Evolutionary conservation across 2,113 vertebrate species (phyloP), one percentile per base, ranked within the genome.

Genomic region (Callipepla squamata): DNA sequence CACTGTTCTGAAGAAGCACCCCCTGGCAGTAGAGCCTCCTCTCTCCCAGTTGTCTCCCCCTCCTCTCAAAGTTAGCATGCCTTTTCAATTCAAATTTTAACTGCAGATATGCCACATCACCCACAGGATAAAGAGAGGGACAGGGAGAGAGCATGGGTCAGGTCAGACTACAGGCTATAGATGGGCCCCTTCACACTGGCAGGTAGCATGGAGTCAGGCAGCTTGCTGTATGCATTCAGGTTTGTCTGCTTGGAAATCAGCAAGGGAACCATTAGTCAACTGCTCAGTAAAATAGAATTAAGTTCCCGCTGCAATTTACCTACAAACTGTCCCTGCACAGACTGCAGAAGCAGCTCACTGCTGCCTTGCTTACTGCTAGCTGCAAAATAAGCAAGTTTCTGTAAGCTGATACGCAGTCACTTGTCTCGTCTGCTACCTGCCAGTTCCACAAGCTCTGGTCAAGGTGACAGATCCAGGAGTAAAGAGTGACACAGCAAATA

Each of bases 1-100:
- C 94, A 55, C 78, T 32, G 89, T 81, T 85, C 93, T 94, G 95
- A 95, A 95, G 92, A 76, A 87, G 82, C 57, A 68, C 66, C 73
- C 94, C 76, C 82, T 80, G 76, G 65, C 76, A 72, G 85, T 72
- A 95, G 18, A 95, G 81, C 72, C 81, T 93, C 85, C 77, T 89
- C 59, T 73, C n/a, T 58, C 67, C n/a, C 80, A 67, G 3, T 13
- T 13, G 67, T 53, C 61, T 72, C 42, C 61, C 57, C 57, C 57
- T 75, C 48, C 9, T 18, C 19, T 5, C 68, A 73, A 48, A 63
- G 72, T 32, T 68, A 85, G 1, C 72, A 51, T 19, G 68, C 67
- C 72, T 72, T 30, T 17, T 19, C 0, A 77, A 67, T 32, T 53
- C 77, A n/a, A 66, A 67, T 63, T 89, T 67, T 22, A 80, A 47